Evolutionary conservation across 92 coral and sea anemone species (phyloP), one percentile per base, ranked within the genome.

Genomic region (Phymanthus crucifer): DNA sequence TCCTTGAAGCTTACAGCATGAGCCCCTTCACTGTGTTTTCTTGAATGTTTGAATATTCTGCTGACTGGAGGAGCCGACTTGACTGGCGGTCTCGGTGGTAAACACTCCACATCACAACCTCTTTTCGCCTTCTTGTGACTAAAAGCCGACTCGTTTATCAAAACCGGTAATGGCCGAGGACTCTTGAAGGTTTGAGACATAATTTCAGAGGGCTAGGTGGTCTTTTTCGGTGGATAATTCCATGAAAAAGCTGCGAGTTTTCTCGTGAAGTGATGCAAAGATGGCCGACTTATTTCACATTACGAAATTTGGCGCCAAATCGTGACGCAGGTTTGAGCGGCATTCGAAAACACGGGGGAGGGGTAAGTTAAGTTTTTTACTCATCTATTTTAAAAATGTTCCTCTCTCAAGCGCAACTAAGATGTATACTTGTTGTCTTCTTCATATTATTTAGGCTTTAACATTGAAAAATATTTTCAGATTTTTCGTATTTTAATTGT

Each of bases 51-150:
- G 87, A 96, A 96, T 65, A 96, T 87, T 77, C 99, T 84, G 83
- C 99, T 96, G 27, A 96, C 91, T 11, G 99, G 99, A 72, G 99
- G 99, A 48, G 98, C 99, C 61, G 98, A 91, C 77, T 96, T 96
- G 83, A 93, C 94, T 10, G 99, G 99, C 36, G 99, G 97, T 78
- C 95, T 75, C 1, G 99, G 99, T 58, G 99, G 99, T 78, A 93
- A 88, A 80, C 93, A 89, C 77, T 93, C 97, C 46, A 85, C 98
- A 34, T 85, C 90, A 45, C 52, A 36, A 11, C 74, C 78, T 61
- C 73, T 80, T 89, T 79, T 93, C 70, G 94, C 72, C 46, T 94
- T 93, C 84, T 90, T 89, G 88, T 96, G 99, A 76, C 99, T 96
- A 77, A 96, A 93, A 29, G 94, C 72, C 68, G 89, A 97, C 77